phyloP scores from a whole-genome alignment of 2,797 vertebrate species.

The Adelosebastes latens region DNA sequence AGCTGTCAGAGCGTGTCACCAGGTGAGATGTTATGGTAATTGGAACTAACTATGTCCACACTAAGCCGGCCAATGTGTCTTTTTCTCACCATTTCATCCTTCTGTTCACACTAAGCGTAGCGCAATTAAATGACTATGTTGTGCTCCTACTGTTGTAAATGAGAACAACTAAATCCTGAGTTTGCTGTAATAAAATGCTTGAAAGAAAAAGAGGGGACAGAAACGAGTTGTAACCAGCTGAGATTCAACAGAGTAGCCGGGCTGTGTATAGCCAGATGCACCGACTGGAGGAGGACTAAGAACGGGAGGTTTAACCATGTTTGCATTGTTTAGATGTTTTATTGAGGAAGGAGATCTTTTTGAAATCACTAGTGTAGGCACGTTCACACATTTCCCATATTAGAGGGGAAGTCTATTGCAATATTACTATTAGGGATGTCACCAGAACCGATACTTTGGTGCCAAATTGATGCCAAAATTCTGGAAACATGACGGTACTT shows the following conservation, averaged over 20 bases:
- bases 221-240: background rate
- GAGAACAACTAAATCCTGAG: background rate
- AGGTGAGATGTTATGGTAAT: constrained; percentile 39
- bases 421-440: background rate
- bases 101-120: background rate
- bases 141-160: background rate
- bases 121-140: no score
- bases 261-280: background rate
- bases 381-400: background rate
- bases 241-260: background rate
- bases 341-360: background rate
- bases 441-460: background rate
- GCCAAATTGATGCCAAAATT: background rate
- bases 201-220: background rate
- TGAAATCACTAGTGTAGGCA: background rate
- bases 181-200: background rate
- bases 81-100: background rate
- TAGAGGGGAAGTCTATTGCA: background rate
- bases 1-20: constrained; percentile 52
- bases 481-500: background rate
- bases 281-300: background rate
- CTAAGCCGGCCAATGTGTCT: background rate
- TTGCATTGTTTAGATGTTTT: background rate
- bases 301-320: background rate
- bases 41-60: background rate